phyloP scores from a whole-genome alignment of 2,113 vertebrate species.

The Tachysurus fulvidraco region DNA sequence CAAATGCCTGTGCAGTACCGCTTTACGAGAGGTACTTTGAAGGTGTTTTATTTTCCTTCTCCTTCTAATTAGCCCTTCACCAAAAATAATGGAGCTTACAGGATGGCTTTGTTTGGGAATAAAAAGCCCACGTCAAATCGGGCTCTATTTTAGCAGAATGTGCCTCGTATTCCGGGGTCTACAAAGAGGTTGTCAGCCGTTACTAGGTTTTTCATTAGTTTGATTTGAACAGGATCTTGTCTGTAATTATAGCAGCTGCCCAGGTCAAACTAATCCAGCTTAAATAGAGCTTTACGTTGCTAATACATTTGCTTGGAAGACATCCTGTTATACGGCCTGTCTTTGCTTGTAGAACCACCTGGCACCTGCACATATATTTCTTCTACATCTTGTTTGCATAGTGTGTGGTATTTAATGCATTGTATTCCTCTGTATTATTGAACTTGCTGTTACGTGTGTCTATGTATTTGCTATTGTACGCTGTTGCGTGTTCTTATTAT shows the following conservation, averaged over 20 bases:
- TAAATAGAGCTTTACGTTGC: slow-evolving; percentile 13
- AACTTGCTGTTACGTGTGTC: slow-evolving; percentile 5
- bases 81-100: slow-evolving; percentile 1
- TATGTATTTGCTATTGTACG: neutral
- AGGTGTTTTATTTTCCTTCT: slow-evolving; percentile 17
- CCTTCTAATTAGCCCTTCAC: slow-evolving; percentile 22
- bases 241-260: slow-evolving; percentile 14
- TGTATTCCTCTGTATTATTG: neutral
- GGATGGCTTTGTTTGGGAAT: slow-evolving; percentile 6
- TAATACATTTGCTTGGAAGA: slow-evolving; percentile 2
- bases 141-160: neutral
- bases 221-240: slow-evolving; percentile 16
- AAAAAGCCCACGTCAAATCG: neutral
- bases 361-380: slow-evolving; percentile 1
- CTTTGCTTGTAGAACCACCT: neutral
- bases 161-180: neutral
- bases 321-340: slow-evolving; percentile 4
- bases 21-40: slow-evolving; percentile 23
- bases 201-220: slow-evolving; percentile 1
- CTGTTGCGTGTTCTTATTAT: neutral
- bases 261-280: slow-evolving; percentile 9
- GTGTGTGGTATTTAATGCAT: neutral
- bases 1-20: neutral
- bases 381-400: neutral
- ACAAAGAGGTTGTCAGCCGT: neutral